Percentiles rank a stretch among this genome's conserved stretches.
Conservation (phyloP, 2,888 invertebrate genomes). For the Saturnia pavonia region DNA sequence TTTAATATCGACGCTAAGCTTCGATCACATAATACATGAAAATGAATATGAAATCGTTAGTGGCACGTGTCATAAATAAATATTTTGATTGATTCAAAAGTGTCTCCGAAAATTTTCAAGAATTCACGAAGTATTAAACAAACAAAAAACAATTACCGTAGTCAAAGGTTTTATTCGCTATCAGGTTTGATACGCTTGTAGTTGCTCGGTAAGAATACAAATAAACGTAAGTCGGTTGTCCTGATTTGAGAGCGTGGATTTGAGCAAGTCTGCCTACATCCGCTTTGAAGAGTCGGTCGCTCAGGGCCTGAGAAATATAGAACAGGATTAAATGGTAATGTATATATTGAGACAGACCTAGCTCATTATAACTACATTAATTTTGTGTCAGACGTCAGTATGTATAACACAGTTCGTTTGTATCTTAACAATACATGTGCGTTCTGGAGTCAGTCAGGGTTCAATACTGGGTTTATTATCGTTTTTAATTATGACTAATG, state of each 20-base stretch:
- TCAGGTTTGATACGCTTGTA: constrained; percentile 80
- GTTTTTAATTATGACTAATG: too few relatives aligned
- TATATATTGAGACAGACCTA: not conserved
- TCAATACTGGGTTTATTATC: too few relatives aligned
- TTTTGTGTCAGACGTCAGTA: too few relatives aligned
- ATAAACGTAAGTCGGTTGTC: constrained; percentile 84
- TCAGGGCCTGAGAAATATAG: constrained; percentile 71
- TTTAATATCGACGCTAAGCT: too few relatives aligned
- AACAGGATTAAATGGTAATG: not conserved
- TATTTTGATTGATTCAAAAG: too few relatives aligned
- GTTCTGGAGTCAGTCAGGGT: too few relatives aligned
- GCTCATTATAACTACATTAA: too few relatives aligned
- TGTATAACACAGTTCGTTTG: too few relatives aligned
- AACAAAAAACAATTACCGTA: constrained; percentile 78
- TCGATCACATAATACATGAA: too few relatives aligned
- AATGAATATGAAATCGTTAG: too few relatives aligned
- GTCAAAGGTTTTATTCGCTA: constrained; percentile 76
- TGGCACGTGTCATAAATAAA: too few relatives aligned
- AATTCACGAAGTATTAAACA: not conserved
- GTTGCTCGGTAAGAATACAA: constrained; percentile 83
- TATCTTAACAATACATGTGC: too few relatives aligned
- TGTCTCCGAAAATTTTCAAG: not conserved
- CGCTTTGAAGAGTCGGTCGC: constrained; percentile 84
- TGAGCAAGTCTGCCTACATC: constrained; percentile 83
- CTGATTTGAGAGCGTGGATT: constrained; percentile 78